Percentiles rank a stretch among this genome's conserved stretches.
These are phyloP conservation scores for Anas platyrhynchos DNA, from an alignment of 2,113 vertebrate species.

Conservation along the genomic window DNA sequence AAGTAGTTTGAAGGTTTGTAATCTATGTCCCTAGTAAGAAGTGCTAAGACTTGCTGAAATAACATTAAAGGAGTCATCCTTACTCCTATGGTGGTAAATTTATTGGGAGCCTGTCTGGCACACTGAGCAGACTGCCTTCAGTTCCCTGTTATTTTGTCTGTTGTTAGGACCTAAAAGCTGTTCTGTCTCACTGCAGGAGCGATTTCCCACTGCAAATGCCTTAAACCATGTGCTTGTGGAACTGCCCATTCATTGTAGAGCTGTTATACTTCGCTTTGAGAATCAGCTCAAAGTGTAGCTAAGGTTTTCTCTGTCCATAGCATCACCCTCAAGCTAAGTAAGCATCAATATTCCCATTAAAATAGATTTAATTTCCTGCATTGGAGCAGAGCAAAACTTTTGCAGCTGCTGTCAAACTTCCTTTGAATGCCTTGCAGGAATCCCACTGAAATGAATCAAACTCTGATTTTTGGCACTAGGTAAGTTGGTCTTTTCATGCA, in stretches of 20 bases:
- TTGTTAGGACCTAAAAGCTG: neutral
- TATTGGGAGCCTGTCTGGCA: neutral
- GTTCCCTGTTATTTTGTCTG: neutral
- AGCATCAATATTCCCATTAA: neutral
- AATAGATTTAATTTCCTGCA: neutral
- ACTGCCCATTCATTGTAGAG: neutral
- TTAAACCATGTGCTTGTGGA: neutral
- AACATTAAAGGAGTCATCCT: neutral
- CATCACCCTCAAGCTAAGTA: neutral
- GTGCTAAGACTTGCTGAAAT: neutral
- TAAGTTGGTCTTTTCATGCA: neutral
- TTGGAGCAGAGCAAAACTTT: neutral
- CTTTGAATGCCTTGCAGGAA: neutral
- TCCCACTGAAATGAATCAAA: neutral
- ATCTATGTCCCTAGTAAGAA: neutral
- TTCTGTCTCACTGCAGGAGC: neutral
- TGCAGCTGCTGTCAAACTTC: neutral
- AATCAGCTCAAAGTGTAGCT: neutral
- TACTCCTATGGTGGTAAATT: neutral
- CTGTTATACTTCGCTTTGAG: neutral
- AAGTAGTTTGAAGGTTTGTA: fast-evolving
- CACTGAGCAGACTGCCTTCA: neutral
- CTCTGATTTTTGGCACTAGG: neutral
- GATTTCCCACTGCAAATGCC: neutral
- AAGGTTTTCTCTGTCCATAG: neutral